phyloP scores from a whole-genome alignment of 2,888 invertebrate genomes.

The Trachelus stipa region DNA sequence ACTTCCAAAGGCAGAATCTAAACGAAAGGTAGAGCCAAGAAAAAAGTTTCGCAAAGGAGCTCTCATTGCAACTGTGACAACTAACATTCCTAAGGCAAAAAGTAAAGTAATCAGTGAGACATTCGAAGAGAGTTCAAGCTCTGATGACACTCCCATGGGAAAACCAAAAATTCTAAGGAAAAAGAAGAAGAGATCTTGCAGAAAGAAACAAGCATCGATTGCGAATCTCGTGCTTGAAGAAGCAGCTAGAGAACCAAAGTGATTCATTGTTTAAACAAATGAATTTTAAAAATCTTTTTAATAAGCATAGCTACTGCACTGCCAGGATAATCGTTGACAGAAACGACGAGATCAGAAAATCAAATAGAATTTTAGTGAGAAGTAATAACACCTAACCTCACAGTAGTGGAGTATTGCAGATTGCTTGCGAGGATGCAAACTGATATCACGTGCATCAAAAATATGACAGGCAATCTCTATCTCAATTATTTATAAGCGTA shows the following conservation, averaged over 20 bases:
- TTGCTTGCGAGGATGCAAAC: neutral
- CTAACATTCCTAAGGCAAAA: slow-evolving; percentile 38
- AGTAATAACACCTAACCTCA: neutral
- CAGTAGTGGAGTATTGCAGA: neutral
- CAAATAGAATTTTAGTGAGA: neutral
- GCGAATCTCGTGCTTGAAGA: slow-evolving; percentile 31
- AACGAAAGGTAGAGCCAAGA: slow-evolving; percentile 52
- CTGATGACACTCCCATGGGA: slow-evolving; percentile 42
- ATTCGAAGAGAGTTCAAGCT: slow-evolving; percentile 50
- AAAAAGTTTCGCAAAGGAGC: slow-evolving; percentile 72
- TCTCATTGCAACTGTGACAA: slow-evolving; percentile 70
- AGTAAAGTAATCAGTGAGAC: slow-evolving; percentile 34
- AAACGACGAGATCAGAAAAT: neutral
- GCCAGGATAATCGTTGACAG: neutral
- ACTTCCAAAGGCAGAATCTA: slow-evolving; percentile 39
- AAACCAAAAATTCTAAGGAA: slow-evolving; percentile 32
- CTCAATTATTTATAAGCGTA: neutral
- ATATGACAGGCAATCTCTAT: neutral
- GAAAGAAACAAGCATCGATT: slow-evolving; percentile 48
- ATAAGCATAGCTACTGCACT: neutral
- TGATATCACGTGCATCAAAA: neutral
- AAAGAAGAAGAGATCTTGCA: slow-evolving; percentile 29
- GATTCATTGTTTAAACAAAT: neutral
- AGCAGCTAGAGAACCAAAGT: neutral
- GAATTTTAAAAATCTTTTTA: neutral